Evolutionary conservation across 2,888 invertebrate genomes (phyloP).

Genomic region (Crioceris asparagi): DNA sequence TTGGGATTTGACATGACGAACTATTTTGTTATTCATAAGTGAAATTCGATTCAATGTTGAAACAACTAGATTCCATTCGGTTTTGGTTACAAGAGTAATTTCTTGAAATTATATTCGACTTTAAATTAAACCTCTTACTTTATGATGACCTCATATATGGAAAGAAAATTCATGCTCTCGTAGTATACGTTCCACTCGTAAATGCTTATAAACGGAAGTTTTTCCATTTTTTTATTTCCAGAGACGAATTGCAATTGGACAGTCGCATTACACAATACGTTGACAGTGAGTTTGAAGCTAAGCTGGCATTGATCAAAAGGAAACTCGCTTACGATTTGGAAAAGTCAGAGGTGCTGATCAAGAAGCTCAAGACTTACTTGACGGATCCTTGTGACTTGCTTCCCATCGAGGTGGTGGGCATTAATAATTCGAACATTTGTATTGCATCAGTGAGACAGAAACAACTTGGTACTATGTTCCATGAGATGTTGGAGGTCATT

Average conservation of each 20-base stretch:
- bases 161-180: too few relatives aligned
- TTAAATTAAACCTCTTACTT: too few relatives aligned
- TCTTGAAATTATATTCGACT: too few relatives aligned
- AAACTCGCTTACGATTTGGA: constrained; percentile 61
- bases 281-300: constrained; percentile 46
- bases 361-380: constrained; percentile 41
- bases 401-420: constrained; percentile 49
- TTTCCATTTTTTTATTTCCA: too few relatives aligned
- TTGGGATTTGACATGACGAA: too few relatives aligned
- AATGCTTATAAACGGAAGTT: too few relatives aligned
- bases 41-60: too few relatives aligned
- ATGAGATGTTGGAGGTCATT: constrained; percentile 45
- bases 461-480: constrained; percentile 48
- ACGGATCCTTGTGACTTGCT: constrained; percentile 54
- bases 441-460: constrained; percentile 54
- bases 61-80: too few relatives aligned
- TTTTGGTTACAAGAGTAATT: too few relatives aligned
- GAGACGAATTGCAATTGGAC: constrained; percentile 57
- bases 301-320: constrained; percentile 50
- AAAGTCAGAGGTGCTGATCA: constrained; percentile 49
- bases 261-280: constrained; percentile 53
- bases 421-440: constrained; percentile 38
- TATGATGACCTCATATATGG: too few relatives aligned
- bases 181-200: too few relatives aligned
- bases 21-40: too few relatives aligned